Conservation (phyloP, 1,140 invertebrate species). For the Bombus huntii region DNA sequence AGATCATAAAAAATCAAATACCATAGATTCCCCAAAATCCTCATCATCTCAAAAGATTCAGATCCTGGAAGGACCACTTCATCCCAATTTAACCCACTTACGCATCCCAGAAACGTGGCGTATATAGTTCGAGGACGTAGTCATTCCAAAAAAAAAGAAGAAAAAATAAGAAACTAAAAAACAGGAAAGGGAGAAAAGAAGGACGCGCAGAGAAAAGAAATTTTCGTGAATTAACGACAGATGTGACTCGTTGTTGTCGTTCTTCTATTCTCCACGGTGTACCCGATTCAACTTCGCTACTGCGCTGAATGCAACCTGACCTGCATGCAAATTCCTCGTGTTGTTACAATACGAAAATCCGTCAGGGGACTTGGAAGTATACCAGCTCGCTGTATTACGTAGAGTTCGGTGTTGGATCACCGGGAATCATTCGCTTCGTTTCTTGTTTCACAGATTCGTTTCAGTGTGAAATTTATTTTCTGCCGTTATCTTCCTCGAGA, state of each 20-base stretch:
- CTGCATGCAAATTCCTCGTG: conserved; percentile 24
- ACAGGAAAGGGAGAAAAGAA: neutral
- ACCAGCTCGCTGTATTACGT: neutral
- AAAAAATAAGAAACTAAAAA: neutral
- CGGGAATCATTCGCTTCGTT: no score
- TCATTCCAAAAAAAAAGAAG: neutral
- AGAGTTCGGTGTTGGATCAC: neutral
- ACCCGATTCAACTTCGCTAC: conserved; percentile 3
- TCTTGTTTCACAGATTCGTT: neutral
- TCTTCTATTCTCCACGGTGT: neutral
- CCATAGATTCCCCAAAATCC: neutral
- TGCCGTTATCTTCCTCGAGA: neutral
- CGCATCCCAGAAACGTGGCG: neutral
- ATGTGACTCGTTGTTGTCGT: neutral
- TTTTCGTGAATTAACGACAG: conserved; percentile 35
- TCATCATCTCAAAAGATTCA: no score
- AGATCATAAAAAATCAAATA: neutral
- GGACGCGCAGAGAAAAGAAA: neutral
- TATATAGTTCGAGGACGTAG: neutral
- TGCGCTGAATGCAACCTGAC: neutral
- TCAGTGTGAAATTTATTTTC: neutral
- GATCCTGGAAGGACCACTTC: neutral
- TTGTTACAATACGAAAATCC: neutral
- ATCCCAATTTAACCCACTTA: no score
- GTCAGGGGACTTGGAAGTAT: neutral